Base-by-base conservation (phyloP, 2,797 vertebrate species). In the Gobionotothen gibberifrons region DNA sequence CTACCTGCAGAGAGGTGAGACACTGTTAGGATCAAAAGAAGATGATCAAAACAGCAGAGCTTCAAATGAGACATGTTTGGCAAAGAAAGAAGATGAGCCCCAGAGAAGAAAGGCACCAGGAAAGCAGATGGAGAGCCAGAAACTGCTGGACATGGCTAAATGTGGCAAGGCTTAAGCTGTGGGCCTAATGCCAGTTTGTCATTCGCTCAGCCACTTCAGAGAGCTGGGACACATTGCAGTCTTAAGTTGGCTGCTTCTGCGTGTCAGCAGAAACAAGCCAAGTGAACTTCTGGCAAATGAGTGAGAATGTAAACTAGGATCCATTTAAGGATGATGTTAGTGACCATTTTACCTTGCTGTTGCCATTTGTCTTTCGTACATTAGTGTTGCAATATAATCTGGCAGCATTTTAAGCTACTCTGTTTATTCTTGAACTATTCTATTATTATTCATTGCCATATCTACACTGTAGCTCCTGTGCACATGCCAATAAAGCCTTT, bases 1-100 rank as follows among this genome's bases (percentile, higher is more conserved):
- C 97, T 99, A 84, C 97, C 98, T 98, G 93, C 79, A 72, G 2
- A 90, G 19, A 76, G 32, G 67, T 5, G 29, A 65, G 22, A 70
- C 22, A 64, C 13, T 1, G 21, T 78, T 56, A 80, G 51, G 48
- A 44, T 79, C 19, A 69, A 29, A 52, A 40, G 29, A 68, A 26
- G 14, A 10, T 2, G 0, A 29, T 12, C 1, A 12, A 64, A 11
- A 64, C 3, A 2, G 10, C 16, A 56, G 40, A 53, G 49, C 49
- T 52, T 78, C 0, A 57, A 66, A 55, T 40, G 2, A 54, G 43
- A 59, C 29, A 40, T 52, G 51, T 73, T 46, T 46, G 54, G 44
- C 14, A 29, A 3, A 51, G n/a, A 16, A 21, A 47, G 70, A 26
- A 21, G 60, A 44, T 1, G 10, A 76, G 60, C 29, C 46, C 39